Conservation (phyloP, 1,140 invertebrate genomes). For the Plodia interpunctella region DNA sequence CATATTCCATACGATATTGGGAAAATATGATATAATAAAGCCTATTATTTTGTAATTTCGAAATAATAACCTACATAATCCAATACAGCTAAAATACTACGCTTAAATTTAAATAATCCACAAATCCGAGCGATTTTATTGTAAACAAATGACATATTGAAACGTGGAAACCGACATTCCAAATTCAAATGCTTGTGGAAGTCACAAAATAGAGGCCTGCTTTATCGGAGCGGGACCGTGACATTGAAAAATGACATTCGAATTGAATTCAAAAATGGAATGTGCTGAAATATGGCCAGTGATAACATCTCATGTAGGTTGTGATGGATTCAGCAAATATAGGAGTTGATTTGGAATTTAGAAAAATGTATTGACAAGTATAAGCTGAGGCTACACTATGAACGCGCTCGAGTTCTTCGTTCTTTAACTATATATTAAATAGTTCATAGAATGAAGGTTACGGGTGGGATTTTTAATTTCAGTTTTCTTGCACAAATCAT, state of each 20-base stretch:
- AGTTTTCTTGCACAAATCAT: too few relatives aligned
- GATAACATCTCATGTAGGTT: not conserved
- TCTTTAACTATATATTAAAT: too few relatives aligned
- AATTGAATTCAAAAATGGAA: conserved; percentile 7
- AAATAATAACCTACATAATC: not conserved
- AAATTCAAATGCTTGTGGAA: conserved; percentile 4
- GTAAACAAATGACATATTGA: not conserved
- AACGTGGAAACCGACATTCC: not conserved
- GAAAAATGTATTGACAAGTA: not conserved
- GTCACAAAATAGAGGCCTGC: conserved; percentile 3
- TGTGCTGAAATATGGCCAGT: conserved; percentile 5
- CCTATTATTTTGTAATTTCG: too few relatives aligned
- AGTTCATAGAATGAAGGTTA: too few relatives aligned
- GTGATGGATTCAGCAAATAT: not conserved
- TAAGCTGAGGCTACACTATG: too few relatives aligned
- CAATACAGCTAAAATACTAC: not conserved
- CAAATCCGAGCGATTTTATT: not conserved
- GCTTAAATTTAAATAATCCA: not conserved
- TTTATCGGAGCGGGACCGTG: conserved; percentile 2
- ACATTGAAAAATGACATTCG: conserved; percentile 5
- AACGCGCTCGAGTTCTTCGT: too few relatives aligned
- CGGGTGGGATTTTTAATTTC: too few relatives aligned
- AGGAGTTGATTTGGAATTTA: not conserved
- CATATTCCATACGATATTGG: too few relatives aligned
- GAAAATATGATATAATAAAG: too few relatives aligned